phyloP scores from a whole-genome alignment of 2,797 vertebrate species.

The Lepidocolaptes lacrymiger region DNA sequence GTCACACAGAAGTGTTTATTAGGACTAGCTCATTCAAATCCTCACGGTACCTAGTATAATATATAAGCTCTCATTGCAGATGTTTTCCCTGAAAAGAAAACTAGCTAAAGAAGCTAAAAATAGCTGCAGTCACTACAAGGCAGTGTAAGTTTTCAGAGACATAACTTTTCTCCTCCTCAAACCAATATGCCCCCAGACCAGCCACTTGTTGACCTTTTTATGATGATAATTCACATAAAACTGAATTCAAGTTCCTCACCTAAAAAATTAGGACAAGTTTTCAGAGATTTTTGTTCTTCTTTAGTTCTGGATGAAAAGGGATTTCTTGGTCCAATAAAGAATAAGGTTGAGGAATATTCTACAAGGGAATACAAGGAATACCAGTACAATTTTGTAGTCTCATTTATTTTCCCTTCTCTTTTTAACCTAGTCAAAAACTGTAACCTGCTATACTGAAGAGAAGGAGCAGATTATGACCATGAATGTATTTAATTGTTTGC shows the following conservation, averaged over 20 bases:
- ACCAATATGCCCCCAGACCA: background rate
- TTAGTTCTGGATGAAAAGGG: background rate
- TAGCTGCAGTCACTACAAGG: background rate
- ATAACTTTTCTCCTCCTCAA: background rate
- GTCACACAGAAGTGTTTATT: background rate
- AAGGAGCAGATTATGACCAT: background rate
- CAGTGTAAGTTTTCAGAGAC: background rate
- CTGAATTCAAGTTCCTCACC: background rate
- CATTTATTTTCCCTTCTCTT: background rate
- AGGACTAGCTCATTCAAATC: background rate
- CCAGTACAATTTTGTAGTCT: background rate
- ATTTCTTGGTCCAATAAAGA: background rate
- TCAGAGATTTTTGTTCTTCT: background rate
- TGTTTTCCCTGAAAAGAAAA: background rate
- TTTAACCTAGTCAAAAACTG: background rate
- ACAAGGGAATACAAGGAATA: background rate
- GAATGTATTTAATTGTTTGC: background rate
- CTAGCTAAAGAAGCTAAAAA: background rate
- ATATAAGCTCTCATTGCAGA: background rate
- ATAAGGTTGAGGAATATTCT: background rate
- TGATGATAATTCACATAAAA: background rate
- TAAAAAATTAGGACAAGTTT: background rate
- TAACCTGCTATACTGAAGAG: background rate
- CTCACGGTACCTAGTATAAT: background rate
- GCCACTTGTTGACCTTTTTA: background rate